Evolutionary conservation across 2,797 vertebrate species (phyloP).

Genomic region (Hirundo rustica): DNA sequence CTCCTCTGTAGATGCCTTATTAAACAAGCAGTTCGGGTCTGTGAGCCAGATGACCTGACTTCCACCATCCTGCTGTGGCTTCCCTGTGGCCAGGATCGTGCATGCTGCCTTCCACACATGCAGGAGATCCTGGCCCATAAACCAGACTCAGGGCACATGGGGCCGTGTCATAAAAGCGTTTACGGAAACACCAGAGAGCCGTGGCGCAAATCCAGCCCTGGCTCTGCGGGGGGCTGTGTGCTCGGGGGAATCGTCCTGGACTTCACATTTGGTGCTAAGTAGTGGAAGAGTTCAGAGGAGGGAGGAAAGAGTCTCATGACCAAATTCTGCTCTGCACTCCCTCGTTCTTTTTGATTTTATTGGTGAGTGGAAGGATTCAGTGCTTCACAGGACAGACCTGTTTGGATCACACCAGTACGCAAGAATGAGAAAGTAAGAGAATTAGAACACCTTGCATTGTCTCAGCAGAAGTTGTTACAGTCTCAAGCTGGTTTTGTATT

Average conservation of each 20-base stretch:
- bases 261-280: background rate
- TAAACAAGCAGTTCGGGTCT: constrained; percentile 64
- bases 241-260: background rate
- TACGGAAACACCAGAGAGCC: background rate
- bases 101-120: background rate
- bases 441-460: background rate
- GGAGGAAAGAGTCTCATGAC: background rate
- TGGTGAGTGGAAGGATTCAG: background rate
- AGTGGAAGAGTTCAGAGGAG: background rate
- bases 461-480: background rate
- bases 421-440: background rate
- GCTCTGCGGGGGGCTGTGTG: background rate
- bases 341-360: background rate
- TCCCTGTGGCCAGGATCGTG: background rate
- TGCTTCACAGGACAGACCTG: background rate
- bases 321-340: background rate
- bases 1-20: constrained; percentile 60
- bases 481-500: background rate
- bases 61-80: background rate
- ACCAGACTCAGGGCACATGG: background rate
- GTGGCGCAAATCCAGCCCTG: background rate
- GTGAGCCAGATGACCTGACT: constrained; percentile 56
- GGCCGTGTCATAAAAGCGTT: background rate
- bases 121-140: background rate
- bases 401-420: background rate